phyloP scores from a whole-genome alignment of 2,113 vertebrate species.

The Pipra filicauda region DNA sequence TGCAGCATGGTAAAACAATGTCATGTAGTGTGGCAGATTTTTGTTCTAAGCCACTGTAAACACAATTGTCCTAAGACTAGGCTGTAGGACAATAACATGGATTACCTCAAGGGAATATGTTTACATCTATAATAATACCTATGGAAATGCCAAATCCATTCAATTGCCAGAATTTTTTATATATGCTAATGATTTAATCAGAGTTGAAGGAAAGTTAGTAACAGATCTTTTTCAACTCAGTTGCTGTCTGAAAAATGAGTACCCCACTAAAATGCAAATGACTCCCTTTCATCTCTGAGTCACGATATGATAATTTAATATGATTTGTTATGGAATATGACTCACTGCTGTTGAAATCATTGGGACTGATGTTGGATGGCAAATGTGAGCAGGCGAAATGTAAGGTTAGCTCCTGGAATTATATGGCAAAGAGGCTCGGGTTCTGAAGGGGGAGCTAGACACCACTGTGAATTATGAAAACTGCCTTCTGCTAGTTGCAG shows the following conservation, averaged over 20 bases:
- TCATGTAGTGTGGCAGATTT: accelerated
- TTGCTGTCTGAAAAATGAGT: constrained; percentile 21
- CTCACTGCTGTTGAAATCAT: constrained; percentile 20
- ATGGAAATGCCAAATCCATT: not conserved
- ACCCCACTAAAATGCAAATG: not conserved
- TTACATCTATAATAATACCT: not conserved
- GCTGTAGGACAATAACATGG: not conserved
- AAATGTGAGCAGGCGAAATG: not conserved
- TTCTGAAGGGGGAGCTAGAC: constrained; percentile 1
- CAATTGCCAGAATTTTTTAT: not conserved
- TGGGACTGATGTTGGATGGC: not conserved
- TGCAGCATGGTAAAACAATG: not conserved
- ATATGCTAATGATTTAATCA: not conserved
- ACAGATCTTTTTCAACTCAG: not conserved
- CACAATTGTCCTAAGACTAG: not conserved
- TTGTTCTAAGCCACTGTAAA: not conserved
- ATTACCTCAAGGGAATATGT: not conserved
- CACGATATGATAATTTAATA: constrained; percentile 13
- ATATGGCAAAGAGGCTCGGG: not conserved
- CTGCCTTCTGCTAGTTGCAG: not conserved
- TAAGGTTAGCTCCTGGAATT: not conserved
- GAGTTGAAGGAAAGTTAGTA: not conserved
- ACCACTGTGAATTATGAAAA: not conserved
- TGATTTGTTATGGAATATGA: constrained; percentile 15
- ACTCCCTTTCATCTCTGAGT: constrained; percentile 37